Percentiles rank a stretch among this genome's conserved stretches.
These are phyloP conservation scores for Bradypus variegatus DNA, from an alignment of 2,797 vertebrate genomes.

Conservation along the genomic window DNA sequence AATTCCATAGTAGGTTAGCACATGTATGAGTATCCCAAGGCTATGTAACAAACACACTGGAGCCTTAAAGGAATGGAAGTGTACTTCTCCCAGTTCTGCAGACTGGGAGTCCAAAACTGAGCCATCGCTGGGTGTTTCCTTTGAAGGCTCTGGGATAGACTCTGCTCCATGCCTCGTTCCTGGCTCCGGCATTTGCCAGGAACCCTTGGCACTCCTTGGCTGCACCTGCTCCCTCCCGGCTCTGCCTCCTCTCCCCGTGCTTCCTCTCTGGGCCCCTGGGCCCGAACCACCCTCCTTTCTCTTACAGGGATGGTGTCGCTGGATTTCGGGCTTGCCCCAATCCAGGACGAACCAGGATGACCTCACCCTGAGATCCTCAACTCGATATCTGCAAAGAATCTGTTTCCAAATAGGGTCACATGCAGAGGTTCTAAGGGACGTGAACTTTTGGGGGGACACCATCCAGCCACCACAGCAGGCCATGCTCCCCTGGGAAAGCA, in stretches of 20 bases:
- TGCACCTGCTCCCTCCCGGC: fast-evolving
- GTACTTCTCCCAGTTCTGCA: not conserved
- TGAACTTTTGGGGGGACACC: not conserved
- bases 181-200: fast-evolving
- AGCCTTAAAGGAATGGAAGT: fast-evolving
- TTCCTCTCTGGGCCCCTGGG: not conserved
- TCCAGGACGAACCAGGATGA: not conserved
- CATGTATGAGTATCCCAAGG: not conserved
- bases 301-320: not conserved
- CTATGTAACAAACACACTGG: not conserved
- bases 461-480: not conserved
- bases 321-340: no score
- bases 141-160: not conserved
- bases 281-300: not conserved
- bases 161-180: fast-evolving
- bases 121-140: fast-evolving
- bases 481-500: fast-evolving
- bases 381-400: not conserved
- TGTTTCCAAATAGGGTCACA: not conserved
- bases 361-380: not conserved
- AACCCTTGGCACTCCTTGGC: no score
- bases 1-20: fast-evolving
- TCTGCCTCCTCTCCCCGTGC: not conserved
- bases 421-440: not conserved
- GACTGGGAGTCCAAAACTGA: not conserved